Conservation (phyloP, 2,888 invertebrate genomes). For the Monopis laevigella region DNA sequence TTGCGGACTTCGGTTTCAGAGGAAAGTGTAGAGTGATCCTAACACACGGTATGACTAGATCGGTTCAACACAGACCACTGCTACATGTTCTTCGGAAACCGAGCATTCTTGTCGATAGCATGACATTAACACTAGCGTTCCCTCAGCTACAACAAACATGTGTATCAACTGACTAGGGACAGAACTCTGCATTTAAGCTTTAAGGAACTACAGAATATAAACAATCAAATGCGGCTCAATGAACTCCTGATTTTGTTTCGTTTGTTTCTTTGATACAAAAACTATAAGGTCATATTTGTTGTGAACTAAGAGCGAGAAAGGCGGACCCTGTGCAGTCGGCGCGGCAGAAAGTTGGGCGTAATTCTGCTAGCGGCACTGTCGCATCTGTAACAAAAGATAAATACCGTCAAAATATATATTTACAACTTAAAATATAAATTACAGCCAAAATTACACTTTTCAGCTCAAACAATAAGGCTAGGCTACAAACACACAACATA, state of each 20-base stretch:
- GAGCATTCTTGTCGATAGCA: not conserved
- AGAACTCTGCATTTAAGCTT: no score
- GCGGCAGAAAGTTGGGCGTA: not conserved
- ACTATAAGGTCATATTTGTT: conserved; percentile 1
- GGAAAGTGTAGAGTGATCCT: conserved; percentile 2
- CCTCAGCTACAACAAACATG: conserved; percentile 1
- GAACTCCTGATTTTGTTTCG: no score
- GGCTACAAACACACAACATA: no score
- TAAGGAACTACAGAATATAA: no score
- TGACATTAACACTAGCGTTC: no score
- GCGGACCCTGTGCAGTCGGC: not conserved
- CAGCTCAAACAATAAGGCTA: no score
- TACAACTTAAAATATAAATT: no score
- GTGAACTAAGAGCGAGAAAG: not conserved
- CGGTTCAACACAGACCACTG: not conserved
- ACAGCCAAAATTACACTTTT: no score
- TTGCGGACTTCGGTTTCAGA: not conserved
- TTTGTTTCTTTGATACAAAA: no score
- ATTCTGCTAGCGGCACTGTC: conserved; percentile 1
- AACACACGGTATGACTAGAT: conserved; percentile 5
- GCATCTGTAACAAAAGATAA: conserved; percentile 7
- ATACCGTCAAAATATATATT: not conserved
- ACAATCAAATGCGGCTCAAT: no score
- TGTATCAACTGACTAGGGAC: no score
- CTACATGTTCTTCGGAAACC: conserved; percentile 1